Base-by-base conservation (phyloP, 2,113 vertebrate genomes). In the Rhea americana region DNA sequence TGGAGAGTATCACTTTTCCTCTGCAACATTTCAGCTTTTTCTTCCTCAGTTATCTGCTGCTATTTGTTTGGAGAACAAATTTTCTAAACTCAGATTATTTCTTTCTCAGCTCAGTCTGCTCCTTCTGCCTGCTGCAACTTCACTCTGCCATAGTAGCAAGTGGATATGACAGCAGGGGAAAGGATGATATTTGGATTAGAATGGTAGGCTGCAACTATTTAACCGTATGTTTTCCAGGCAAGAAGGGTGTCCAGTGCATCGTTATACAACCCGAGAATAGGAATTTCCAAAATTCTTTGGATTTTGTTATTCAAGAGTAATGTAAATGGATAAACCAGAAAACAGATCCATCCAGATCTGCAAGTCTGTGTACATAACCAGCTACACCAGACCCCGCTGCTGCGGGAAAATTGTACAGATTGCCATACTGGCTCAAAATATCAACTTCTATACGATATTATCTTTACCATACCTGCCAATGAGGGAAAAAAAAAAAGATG, bases 1-100 rank as follows among this genome's bases (percentile, higher is more conserved):
- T 12, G 19, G 22, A 62, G 5, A 85, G 8, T 53, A 70, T 79
- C 25, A 76, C 9, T 37, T 93, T 45, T 74, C 45, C 43, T 61
- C 73, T 78, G 25, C 25, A 85, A 67, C 6, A 41, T 72, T 88
- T 81, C 8, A 71, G 4, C 7, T 83, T 17, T 86, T 25, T 28
- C n/a, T 89, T 65, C 39, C 20, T 66, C 55, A 70, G 51, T 9
- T 2, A 1, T 22, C 28, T 75, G 32, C 47, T 87, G 15, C 15
- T 73, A 43, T 62, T 91, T 86, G 12, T 19, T 83, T 68, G 12
- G 61, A 84, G 16, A 84, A 91, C 6, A 71, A 20, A 63, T 81
- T 71, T 85, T 80, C 53, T 51, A 77, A 72, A 72, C 41, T 18
- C 7, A 65, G 19, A 24, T 75, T 45, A 61, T 51, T 87, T 87